Percentiles rank a stretch among this genome's conserved stretches.
phyloP scores from a whole-genome alignment of 37 sponge, comb jelly and placozoan species.

The Hexactinellida sp. region DNA sequence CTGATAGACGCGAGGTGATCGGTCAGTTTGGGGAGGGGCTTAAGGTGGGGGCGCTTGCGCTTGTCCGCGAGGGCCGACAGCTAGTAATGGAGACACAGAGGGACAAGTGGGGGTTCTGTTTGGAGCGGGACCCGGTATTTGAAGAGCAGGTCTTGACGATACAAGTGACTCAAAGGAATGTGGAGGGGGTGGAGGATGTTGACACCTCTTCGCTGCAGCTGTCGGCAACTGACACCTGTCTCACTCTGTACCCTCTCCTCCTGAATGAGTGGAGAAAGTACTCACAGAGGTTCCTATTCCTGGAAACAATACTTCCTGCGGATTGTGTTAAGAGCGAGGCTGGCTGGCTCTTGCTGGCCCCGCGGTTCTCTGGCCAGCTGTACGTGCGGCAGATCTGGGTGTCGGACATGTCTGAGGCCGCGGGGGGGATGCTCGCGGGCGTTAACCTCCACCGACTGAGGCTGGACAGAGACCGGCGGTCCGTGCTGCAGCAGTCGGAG shows the following conservation, averaged over 20 bases:
- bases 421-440: conserved; percentile 19
- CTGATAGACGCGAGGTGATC: conserved; percentile 30
- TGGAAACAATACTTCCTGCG: conserved; percentile 18
- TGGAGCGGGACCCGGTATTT: conserved; percentile 25
- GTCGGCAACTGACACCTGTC: background rate
- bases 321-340: conserved; percentile 24
- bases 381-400: conserved; percentile 39
- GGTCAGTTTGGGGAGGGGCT: conserved; percentile 62
- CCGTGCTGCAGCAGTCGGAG: conserved; percentile 24
- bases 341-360: conserved; percentile 30
- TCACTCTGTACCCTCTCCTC: background rate
- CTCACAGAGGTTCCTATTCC: conserved; percentile 24
- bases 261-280: background rate
- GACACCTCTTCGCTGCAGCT: background rate
- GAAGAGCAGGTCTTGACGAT: conserved; percentile 39
- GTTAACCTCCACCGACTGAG: conserved; percentile 25
- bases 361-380: conserved; percentile 23
- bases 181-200: background rate
- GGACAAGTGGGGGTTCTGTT: conserved; percentile 32
- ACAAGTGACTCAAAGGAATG: background rate
- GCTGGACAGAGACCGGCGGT: conserved; percentile 38
- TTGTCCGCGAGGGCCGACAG: conserved; percentile 22
- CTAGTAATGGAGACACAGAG: conserved; percentile 27
- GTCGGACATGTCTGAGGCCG: conserved; percentile 16
- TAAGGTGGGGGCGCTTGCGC: conserved; percentile 40